These are phyloP conservation scores for Andrena fulva DNA, from an alignment of 2,888 invertebrate genomes.

Conservation along the genomic window DNA sequence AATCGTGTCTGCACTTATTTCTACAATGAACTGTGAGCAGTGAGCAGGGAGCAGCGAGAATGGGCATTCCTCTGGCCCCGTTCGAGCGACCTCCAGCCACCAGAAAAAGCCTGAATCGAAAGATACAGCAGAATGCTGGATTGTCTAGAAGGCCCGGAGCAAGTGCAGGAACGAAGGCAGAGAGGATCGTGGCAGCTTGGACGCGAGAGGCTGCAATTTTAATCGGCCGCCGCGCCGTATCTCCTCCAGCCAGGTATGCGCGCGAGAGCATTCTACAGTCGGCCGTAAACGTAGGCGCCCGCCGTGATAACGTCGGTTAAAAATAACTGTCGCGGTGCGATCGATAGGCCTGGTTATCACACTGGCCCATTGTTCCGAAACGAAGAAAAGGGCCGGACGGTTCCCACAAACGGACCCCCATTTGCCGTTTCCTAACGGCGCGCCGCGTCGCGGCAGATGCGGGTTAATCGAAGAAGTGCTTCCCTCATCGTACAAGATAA, in stretches of 20 bases:
- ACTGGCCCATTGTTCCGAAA: slow-evolving; percentile 29
- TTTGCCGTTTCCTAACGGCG: slow-evolving; percentile 30
- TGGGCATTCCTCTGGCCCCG: not conserved
- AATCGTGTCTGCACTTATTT: no score
- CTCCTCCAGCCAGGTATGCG: not conserved
- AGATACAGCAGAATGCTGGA: not conserved
- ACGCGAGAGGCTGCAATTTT: slow-evolving; percentile 31
- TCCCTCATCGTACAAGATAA: not conserved
- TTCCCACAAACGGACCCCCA: not conserved
- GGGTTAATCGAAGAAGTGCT: not conserved
- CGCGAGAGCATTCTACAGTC: not conserved
- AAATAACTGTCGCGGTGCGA: slow-evolving; percentile 46
- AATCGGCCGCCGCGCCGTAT: slow-evolving; percentile 28
- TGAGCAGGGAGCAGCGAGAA: no score
- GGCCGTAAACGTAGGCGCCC: slow-evolving; percentile 23
- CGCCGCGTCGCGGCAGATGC: not conserved
- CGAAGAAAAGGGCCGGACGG: slow-evolving; percentile 8
- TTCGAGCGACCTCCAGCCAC: not conserved
- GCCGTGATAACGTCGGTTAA: slow-evolving; percentile 51
- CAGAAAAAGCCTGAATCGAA: not conserved
- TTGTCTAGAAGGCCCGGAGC: slow-evolving; percentile 10
- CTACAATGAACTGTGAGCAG: no score
- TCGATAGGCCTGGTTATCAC: slow-evolving; percentile 60
- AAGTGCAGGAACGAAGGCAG: not conserved
- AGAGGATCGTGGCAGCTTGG: slow-evolving; percentile 1